Evolutionary conservation across 2,888 invertebrate genomes (phyloP), one percentile per base, ranked within the genome.

Genomic region (Scaptomyza reducta): DNA sequence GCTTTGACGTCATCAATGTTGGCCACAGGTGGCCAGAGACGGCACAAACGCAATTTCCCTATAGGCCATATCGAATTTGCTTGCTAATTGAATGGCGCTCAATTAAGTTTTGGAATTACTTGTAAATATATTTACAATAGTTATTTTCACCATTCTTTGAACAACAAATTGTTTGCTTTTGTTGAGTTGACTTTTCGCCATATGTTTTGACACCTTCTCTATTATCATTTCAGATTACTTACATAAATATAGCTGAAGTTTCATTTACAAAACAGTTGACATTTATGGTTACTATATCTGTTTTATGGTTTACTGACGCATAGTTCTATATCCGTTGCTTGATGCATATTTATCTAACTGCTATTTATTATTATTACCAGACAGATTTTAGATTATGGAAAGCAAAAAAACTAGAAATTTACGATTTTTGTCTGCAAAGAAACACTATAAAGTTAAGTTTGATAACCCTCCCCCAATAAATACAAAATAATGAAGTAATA

Each of bases 201-300:
- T 70, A 63, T 59, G 65, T 70, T 74, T 80, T 84, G 66, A 67
- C 84, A 84, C 84, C 78, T 77, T 45, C 22, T 47, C 53, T 31
- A 54, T 68, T 63, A 46, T 33, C 51, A 16, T 27, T 33, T 50
- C 29, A 59, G 42, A 51, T 57, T 16, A 10, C 51, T 53, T 22
- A 45, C 55, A 42, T 69, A 63, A 59, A 63, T 42, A 60, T 31
- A 46, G 31, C 33, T 29, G 41, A 29, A 63, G 38, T 53, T 35
- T 5, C 35, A 45, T 18, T 55, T 33, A 40, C 14, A 25, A 38
- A 27, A 29, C 31, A 58, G 27, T 22, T 53, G 27, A 31, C 45
- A 50, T 33, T 38, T 44, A 55, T 55, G 3, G 18, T 33, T 60
- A 64, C 40, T 33, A 35, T 46, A 69, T 64, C 54, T 53, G 6